Evolutionary conservation across 2,797 vertebrate genomes (phyloP).

Genomic region (Meda fulgida): DNA sequence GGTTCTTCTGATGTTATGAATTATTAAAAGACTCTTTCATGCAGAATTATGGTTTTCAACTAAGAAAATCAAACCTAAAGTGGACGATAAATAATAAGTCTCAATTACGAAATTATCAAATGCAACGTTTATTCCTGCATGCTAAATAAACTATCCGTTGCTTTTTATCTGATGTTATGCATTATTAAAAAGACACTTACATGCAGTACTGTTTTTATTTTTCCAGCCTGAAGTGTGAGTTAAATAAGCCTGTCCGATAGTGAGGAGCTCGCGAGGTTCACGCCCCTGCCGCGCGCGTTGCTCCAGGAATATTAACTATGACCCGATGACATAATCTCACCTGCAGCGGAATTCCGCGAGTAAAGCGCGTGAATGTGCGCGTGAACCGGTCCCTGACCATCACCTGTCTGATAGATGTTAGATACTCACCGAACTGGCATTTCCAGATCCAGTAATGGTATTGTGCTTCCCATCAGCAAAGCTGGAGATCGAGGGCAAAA

Average conservation of each 20-base stretch:
- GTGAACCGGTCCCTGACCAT: background rate
- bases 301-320: background rate
- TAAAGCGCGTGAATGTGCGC: background rate
- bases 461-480: conserved; percentile 87
- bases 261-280: conserved; percentile 1
- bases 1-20: background rate
- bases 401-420: background rate
- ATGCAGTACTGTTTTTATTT: no score
- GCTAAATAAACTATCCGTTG: no score
- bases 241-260: no score
- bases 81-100: no score
- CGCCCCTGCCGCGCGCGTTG: conserved; percentile 37
- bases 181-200: no score
- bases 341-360: conserved; percentile 4
- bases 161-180: no score
- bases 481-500: conserved; percentile 93
- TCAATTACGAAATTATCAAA: no score
- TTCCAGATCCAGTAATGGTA: conserved; percentile 74
- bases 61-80: background rate
- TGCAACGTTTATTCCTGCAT: no score
- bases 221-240: no score
- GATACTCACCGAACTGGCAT: conserved; percentile 86
- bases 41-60: background rate
- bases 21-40: background rate
- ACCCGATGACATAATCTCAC: conserved; percentile 29